phyloP scores from a whole-genome alignment of 2,113 vertebrate species.

The Chiloscyllium plagiosum region DNA sequence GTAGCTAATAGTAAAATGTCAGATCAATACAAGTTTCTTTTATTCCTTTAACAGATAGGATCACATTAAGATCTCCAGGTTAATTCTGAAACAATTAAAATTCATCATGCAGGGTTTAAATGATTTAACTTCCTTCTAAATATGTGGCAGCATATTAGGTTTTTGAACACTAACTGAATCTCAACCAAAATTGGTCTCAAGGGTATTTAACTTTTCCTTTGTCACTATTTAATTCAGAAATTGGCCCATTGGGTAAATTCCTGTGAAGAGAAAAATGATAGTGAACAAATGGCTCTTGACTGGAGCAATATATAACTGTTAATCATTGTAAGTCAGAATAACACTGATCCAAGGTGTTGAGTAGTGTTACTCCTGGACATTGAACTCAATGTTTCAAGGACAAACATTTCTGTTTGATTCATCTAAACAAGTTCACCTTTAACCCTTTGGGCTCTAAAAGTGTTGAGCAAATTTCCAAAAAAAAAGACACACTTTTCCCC shows the following conservation, averaged over 20 bases:
- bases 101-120: not conserved
- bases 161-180: conserved; percentile 5
- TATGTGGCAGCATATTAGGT: not conserved
- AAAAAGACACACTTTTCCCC: not conserved
- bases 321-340: not conserved
- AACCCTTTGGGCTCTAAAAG: not conserved
- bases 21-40: no score
- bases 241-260: conserved; percentile 7
- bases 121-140: not conserved
- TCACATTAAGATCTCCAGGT: not conserved
- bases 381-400: not conserved
- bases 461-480: not conserved
- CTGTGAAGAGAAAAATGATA: not conserved
- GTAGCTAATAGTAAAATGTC: no score
- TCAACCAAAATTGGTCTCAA: conserved; percentile 30
- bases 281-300: not conserved
- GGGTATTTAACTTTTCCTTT: conserved; percentile 5
- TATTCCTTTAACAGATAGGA: no score
- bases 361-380: not conserved
- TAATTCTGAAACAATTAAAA: not conserved
- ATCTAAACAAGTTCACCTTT: not conserved
- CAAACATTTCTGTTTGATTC: conserved; percentile 9
- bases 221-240: conserved; percentile 28
- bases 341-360: not conserved
- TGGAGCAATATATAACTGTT: not conserved